Conservation (phyloP, 1,140 invertebrate species). For the Grapholita molesta region DNA sequence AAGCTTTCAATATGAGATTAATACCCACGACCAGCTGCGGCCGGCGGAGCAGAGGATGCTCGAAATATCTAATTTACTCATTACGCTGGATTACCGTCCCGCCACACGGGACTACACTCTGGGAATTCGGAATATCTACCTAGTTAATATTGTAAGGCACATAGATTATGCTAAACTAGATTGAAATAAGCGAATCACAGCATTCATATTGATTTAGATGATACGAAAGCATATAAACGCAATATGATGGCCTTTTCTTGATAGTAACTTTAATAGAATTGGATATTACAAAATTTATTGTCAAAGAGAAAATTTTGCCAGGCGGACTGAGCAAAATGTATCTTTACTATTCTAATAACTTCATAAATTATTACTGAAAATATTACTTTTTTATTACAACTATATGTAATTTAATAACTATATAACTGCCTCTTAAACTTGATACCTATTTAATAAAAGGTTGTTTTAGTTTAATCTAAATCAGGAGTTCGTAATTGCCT, state of each 20-base stretch:
- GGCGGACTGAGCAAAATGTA: too few relatives aligned
- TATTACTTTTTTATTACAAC: too few relatives aligned
- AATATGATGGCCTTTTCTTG: not conserved
- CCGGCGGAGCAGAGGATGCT: not conserved
- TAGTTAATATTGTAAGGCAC: not conserved
- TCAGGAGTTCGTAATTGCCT: too few relatives aligned
- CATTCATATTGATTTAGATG: not conserved
- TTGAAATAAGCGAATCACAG: not conserved
- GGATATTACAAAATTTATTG: too few relatives aligned
- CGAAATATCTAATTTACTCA: slow-evolving; percentile 15
- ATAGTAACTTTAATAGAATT: not conserved
- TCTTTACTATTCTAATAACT: too few relatives aligned
- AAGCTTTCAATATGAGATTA: slow-evolving; percentile 12
- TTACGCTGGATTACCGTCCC: not conserved
- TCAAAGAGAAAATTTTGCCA: too few relatives aligned
- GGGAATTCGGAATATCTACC: not conserved
- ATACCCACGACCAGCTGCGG: not conserved
- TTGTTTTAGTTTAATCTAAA: too few relatives aligned
- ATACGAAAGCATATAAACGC: not conserved
- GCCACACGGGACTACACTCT: not conserved
- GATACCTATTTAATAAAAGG: too few relatives aligned
- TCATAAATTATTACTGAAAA: too few relatives aligned
- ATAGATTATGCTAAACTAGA: not conserved
- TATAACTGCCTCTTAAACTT: too few relatives aligned
- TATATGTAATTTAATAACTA: too few relatives aligned